phyloP scores from a whole-genome alignment of 2,113 vertebrate species.

The Corythornis madagascariensis region DNA sequence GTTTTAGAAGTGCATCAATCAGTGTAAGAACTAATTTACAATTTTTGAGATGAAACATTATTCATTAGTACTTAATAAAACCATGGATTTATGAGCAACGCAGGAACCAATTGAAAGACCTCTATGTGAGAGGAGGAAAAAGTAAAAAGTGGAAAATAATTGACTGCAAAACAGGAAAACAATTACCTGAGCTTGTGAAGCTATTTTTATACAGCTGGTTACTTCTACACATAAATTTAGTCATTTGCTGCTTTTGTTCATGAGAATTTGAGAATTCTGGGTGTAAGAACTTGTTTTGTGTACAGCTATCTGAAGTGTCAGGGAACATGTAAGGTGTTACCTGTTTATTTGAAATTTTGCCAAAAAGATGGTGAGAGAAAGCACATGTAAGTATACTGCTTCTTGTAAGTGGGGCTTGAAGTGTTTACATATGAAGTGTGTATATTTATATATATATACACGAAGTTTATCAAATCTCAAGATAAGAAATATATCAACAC shows the following conservation, averaged over 20 bases:
- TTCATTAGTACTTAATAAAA: background rate
- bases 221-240: background rate
- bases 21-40: background rate
- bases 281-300: background rate
- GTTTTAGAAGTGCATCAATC: background rate
- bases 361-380: background rate
- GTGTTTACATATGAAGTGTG: too few species aligned
- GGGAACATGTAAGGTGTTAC: fast-evolving
- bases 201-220: fast-evolving
- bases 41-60: background rate
- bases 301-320: fast-evolving
- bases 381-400: fast-evolving
- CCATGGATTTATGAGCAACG: background rate
- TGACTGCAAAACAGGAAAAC: background rate
- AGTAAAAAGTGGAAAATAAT: background rate
- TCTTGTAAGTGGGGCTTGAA: fast-evolving
- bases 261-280: background rate
- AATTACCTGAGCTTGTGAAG: background rate
- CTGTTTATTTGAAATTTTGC: background rate
- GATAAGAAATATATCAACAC: background rate
- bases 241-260: background rate
- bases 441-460: too few species aligned
- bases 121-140: background rate
- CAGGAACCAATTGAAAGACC: background rate
- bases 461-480: background rate